Base-by-base conservation (phyloP, 2,888 invertebrate genomes). In the Podabrus alpinus region DNA sequence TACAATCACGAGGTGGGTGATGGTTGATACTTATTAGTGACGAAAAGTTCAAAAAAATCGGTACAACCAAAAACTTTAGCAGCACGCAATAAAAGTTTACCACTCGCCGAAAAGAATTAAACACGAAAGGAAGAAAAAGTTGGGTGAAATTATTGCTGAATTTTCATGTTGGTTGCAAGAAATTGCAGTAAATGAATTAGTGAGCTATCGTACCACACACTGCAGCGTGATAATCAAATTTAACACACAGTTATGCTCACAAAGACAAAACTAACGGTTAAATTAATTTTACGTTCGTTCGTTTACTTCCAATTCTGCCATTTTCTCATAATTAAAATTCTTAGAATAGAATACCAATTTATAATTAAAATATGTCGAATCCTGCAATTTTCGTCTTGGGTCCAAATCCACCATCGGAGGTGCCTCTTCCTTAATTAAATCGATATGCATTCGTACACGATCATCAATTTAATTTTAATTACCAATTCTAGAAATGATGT, bases 241-340 rank as follows among this genome's bases (percentile, higher is more conserved):
- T 75, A 73, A 62, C 45, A 71, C 73, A 68, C 71, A 72, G 69
- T 72, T 72, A 74, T 73, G 71, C 76, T 78, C 70, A 78, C 73
- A 72, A 76, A 62, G 66, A 72, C 76, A 73, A 76, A 78, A 76
- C 76, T 75, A 73, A 75, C 78, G 72, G 72, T 72, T 76, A 78
- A 76, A 66, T 76, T 71, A 24, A 61, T 69, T 64, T 75, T 71
- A 71, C 67, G 62, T 45, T 74, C 67, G 68, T 71, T 73, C 69
- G 66, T 69, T 69, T 69, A 68, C 61, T 74, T 62, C 60, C 61
- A 59, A 45, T 67, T 70, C 16, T 70, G 24, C 67, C 16, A 70
- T 29, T 29, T 61, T 59, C 59, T 25, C 29, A 59, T 17, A 21
- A 61, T 69, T 15, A 45, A 45, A 45, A 45, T 45, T 45, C 45